Evolutionary conservation across 2,797 vertebrate species (phyloP).

Genomic region (Atherinosoma microstoma): DNA sequence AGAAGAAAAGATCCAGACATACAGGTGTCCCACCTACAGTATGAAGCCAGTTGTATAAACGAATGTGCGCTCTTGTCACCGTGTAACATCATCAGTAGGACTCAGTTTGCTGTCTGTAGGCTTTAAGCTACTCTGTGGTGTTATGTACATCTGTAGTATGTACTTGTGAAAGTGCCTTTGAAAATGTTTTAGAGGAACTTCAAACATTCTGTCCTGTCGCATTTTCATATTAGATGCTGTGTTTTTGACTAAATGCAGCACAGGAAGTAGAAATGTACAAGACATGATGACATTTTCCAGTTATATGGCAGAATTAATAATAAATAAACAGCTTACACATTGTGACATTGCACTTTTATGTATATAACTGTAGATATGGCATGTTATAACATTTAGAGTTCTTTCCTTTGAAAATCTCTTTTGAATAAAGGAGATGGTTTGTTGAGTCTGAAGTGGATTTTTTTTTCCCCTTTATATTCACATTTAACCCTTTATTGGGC

Average conservation of each 20-base stretch:
- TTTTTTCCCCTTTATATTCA: conserved; percentile 17
- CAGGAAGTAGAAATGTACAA: conserved; percentile 63
- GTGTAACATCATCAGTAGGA: conserved; percentile 63
- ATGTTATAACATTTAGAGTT: conserved; percentile 90
- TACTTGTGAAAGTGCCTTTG: conserved; percentile 99
- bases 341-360: conserved; percentile 98
- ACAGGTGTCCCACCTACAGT: conserved; percentile 50
- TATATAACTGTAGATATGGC: conserved; percentile 98
- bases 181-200: conserved; percentile 90
- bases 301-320: conserved; percentile 70
- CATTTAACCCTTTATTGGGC: too few species aligned
- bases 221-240: conserved; percentile 71
- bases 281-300: conserved; percentile 80
- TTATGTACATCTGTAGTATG: conserved; percentile 93
- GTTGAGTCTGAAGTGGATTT: conserved; percentile 69
- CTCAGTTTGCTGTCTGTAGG: conserved; percentile 84
- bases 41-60: conserved; percentile 55
- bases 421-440: conserved; percentile 98
- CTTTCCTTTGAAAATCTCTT: conserved; percentile 89
- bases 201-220: conserved; percentile 86
- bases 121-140: conserved; percentile 86
- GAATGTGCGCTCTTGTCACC: conserved; percentile 63
- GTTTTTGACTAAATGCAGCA: conserved; percentile 66
- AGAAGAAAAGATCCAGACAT: conserved; percentile 58
- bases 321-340: conserved; percentile 88